phyloP scores from a whole-genome alignment of 2,888 invertebrate genomes.

The Scaptomyza cyrtandrae region DNA sequence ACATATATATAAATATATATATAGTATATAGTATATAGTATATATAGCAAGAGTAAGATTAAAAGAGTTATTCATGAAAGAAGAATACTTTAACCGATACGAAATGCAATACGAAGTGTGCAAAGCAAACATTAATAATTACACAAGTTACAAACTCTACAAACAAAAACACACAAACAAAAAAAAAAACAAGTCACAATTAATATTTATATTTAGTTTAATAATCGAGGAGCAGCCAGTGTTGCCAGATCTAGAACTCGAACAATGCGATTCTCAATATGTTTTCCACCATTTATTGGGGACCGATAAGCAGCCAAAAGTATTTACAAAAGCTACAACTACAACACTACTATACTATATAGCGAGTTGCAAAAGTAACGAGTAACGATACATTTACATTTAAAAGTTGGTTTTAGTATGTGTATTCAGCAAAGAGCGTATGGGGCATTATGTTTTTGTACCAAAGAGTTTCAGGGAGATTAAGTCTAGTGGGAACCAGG shows the following conservation, averaged over 20 bases:
- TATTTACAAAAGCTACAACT: not conserved
- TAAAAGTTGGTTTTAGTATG: no score
- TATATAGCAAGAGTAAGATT: not conserved
- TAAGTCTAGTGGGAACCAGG: not conserved
- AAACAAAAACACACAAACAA: constrained; percentile 5
- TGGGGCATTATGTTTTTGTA: not conserved
- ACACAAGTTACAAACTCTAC: not conserved
- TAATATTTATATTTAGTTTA: not conserved
- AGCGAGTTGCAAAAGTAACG: constrained; percentile 5
- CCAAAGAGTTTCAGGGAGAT: not conserved
- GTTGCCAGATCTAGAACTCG: constrained; percentile 34
- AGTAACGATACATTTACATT: not conserved
- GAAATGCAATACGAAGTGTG: constrained; percentile 17
- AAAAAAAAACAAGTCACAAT: no score
- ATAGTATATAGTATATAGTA: not conserved
- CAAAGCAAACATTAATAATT: constrained; percentile 10
- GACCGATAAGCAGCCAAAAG: not conserved
- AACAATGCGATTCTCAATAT: not conserved
- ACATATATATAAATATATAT: not conserved
- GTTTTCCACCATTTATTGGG: not conserved
- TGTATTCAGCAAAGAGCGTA: no score
- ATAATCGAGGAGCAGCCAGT: constrained; percentile 14
- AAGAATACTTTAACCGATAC: constrained; percentile 7
- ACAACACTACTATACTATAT: not conserved
- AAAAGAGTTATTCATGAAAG: not conserved